Base-by-base conservation (phyloP, 2,888 invertebrate genomes). In the Abrostola tripartita region DNA sequence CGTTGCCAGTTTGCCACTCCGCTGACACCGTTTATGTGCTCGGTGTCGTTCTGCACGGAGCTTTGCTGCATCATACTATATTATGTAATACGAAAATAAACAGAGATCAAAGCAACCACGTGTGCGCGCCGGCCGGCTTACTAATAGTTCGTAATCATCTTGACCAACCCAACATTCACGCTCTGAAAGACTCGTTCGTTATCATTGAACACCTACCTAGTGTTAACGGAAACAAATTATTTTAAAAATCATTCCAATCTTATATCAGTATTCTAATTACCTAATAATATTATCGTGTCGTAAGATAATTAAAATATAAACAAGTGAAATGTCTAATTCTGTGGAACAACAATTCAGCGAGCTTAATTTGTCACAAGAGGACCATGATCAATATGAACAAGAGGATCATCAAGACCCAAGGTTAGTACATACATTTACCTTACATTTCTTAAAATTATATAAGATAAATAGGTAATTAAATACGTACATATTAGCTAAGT, bases 331-430 rank as follows among this genome's bases (percentile, higher is more conserved):
- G 92, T 89, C 92, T 73, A 93, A 91, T 82, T 93, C 92, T 73
- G 91, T 96, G 95, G 96, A 96, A 79, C 93, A 96, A 89, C 96
- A 96, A 88, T 97, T 96, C 92, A 96, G 96, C 89, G 96, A 96
- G 85, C 95, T 96, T 84, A 96, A 95, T 87, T 91, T 96, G 76
- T 96, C 96, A 71, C 96, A 96, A 88, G 97, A 97, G 88, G 96
- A 96, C 88, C 96, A 96, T 81, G 96, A 97, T 92, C 96, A 97
- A 92, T 97, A 96, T 90, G 97, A 96, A 89, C 96, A 95, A 71
- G 96, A 96, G 79, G 96, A 96, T 81, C 88, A 86, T 60, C 94
- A 90, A 79, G 95, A 96, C 81, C 95, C 93, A 85, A 95, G 96
- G 96, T 96, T 90, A 90, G 95, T 89, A 65, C 35, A 11, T 11